Base-by-base conservation (phyloP, 2,797 vertebrate species). In the Cyprinodon diabolis region DNA sequence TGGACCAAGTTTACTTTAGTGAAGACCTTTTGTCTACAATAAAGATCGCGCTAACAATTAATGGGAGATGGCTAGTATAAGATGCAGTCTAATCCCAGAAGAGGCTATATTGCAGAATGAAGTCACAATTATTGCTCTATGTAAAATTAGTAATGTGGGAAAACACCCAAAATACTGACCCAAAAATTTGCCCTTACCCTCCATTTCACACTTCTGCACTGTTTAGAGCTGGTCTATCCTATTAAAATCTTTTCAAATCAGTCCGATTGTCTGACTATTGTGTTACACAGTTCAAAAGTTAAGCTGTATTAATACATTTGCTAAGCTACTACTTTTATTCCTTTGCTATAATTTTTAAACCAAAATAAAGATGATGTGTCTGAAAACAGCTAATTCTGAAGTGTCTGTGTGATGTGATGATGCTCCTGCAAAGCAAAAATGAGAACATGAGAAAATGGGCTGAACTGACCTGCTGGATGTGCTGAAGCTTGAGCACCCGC, bases 401-500 rank as follows among this genome's bases (percentile, higher is more conserved):
- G 6, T 1, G 43, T 47, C 1, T 55, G 56, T 30, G 30, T 30
- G 30, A 30, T 30, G 30, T 6, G 30, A 14, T 12, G 15, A 35
- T 30, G 1, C 37, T 21, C 13, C 9, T 66, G 19, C 1, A 60
- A 21, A 51, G 15, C 15, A 68, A 47, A 40, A 62, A 0, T 19
- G 30, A 25, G 37, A 40, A 6, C 6, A 14, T 37, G 35, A 43
- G 23, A 15, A 12, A 4, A 10, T 8, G 5, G 11, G 49, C 6
- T 37, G 4, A 30, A 80, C 89, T 57, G 89, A 98, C 98, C 97
- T 99, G 98, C 94, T 99, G 96, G 78, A 99, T 95, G 85, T 99
- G 98, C 78, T 99, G 98, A 82, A 99, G 93, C 91, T 98, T 99
- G 71, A 99, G 91, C 1, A 96, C 98, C 7, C 97, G 95, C 68